A percentile compares a stretch with the other conserved stretches of the same genome.
These are phyloP conservation scores for Vimba vimba DNA, from an alignment of 2,113 vertebrate genomes.

Conservation along the genomic window DNA sequence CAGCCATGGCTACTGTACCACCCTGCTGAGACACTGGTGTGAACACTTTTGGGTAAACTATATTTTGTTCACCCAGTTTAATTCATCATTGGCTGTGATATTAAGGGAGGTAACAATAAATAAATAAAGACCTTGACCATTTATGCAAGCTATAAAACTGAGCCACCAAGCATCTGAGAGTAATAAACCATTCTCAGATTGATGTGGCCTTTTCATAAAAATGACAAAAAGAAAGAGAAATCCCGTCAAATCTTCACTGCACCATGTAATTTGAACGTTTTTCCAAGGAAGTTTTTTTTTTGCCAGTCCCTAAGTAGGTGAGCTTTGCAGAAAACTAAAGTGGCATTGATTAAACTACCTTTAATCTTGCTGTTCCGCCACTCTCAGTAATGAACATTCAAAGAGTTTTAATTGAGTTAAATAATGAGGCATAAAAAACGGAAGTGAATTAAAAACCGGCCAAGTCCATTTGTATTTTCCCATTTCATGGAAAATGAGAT, in stretches of 20 bases:
- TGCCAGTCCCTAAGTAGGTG: constrained; percentile 35
- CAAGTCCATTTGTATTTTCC: constrained; percentile 37
- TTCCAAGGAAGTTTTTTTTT: background rate
- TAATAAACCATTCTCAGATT: constrained; percentile 62
- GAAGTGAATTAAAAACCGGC: constrained; percentile 51
- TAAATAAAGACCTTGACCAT: constrained; percentile 36
- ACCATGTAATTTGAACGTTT: constrained; percentile 26
- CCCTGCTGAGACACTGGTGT: constrained; percentile 27
- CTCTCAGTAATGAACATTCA: constrained; percentile 48
- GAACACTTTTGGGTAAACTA: constrained; percentile 36
- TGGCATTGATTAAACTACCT: constrained; percentile 32
- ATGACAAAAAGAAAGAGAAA: constrained; percentile 59
- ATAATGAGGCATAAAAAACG: constrained; percentile 51
- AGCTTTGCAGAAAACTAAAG: constrained; percentile 52
- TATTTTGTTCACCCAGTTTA: constrained; percentile 43
- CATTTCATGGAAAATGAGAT: constrained; percentile 22
- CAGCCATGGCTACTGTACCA: constrained; percentile 13
- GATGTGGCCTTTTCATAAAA: constrained; percentile 52
- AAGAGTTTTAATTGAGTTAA: constrained; percentile 57
- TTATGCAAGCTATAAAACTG: constrained; percentile 58
- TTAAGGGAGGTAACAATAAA: constrained; percentile 41
- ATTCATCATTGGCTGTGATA: constrained; percentile 58
- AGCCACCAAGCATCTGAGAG: constrained; percentile 59
- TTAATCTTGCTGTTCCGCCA: constrained; percentile 10
- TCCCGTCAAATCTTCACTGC: background rate